Conservation (phyloP, 2,888 invertebrate species). For the Pasiphila rectangulata region DNA sequence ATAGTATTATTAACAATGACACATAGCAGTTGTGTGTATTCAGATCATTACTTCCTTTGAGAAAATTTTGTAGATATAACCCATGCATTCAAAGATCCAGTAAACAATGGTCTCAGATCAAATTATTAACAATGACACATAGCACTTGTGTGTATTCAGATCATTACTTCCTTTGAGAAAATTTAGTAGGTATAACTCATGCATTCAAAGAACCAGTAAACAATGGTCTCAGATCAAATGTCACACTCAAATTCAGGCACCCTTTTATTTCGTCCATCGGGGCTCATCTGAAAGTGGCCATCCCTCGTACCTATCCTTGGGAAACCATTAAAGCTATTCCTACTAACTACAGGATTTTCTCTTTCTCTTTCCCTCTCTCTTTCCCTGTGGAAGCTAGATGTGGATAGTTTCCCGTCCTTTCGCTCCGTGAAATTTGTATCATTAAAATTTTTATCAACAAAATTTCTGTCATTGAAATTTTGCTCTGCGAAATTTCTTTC, state of each 20-base stretch:
- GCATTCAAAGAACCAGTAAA: conserved; percentile 1
- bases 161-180: neutral
- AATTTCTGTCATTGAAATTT: conserved; percentile 50
- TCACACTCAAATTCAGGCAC: conserved; percentile 85
- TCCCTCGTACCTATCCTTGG: conserved; percentile 69
- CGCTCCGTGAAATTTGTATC: conserved; percentile 60
- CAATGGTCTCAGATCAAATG: conserved; percentile 53
- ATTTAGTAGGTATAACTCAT: neutral
- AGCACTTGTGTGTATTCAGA: too few species aligned
- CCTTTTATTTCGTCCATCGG: conserved; percentile 77
- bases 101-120: too few species aligned
- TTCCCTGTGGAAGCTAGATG: conserved; percentile 71
- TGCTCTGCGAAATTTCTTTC: conserved; percentile 59
- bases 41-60: conserved; percentile 2
- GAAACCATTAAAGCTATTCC: conserved; percentile 76
- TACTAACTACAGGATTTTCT: conserved; percentile 72
- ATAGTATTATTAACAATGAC: too few species aligned
- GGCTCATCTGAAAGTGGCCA: conserved; percentile 66
- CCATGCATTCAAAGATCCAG: neutral
- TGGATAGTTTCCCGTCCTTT: conserved; percentile 71
- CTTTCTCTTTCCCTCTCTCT: conserved; percentile 62
- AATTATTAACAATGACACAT: too few species aligned
- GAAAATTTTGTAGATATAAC: neutral
- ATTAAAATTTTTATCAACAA: conserved; percentile 58
- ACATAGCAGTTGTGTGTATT: too few species aligned